phyloP scores from a whole-genome alignment of 2,113 vertebrate genomes.

The Aegithalos caudatus region DNA sequence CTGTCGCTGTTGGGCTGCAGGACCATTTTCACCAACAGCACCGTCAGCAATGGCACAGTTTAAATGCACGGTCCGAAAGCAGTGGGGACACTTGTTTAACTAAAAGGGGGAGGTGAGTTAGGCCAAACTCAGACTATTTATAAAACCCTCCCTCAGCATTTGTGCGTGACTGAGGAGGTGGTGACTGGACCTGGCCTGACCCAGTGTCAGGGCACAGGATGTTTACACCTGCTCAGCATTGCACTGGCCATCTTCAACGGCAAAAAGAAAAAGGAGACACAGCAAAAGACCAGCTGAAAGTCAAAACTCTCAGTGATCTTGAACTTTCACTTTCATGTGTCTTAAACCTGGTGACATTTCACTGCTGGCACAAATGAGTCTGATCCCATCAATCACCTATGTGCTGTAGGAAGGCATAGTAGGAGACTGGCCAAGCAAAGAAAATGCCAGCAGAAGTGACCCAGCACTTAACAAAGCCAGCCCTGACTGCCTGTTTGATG shows the following conservation, averaged over 20 bases:
- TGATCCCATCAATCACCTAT: not conserved
- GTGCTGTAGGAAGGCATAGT: not conserved
- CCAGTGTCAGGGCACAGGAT: not conserved
- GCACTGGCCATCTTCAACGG: not conserved
- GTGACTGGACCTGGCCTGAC: not conserved
- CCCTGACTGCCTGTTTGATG: not conserved
- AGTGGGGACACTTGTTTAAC: not conserved
- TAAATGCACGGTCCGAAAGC: rapidly evolving
- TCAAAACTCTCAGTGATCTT: not conserved
- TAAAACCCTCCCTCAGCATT: not conserved
- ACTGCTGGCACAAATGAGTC: not conserved
- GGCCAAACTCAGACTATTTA: not conserved
- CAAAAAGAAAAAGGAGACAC: rapidly evolving
- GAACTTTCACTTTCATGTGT: not conserved
- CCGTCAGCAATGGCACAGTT: not conserved
- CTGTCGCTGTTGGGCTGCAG: not conserved
- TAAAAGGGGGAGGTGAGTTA: not conserved
- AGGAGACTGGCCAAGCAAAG: not conserved
- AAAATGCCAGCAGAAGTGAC: not conserved
- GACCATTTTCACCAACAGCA: not conserved
- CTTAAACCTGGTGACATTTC: not conserved
- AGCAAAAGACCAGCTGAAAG: not conserved
- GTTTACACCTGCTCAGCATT: not conserved
- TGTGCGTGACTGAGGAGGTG: rapidly evolving
- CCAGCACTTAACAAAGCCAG: not conserved